Conservation (phyloP, 2,888 invertebrate genomes). For the Sinotaia quadrata region DNA sequence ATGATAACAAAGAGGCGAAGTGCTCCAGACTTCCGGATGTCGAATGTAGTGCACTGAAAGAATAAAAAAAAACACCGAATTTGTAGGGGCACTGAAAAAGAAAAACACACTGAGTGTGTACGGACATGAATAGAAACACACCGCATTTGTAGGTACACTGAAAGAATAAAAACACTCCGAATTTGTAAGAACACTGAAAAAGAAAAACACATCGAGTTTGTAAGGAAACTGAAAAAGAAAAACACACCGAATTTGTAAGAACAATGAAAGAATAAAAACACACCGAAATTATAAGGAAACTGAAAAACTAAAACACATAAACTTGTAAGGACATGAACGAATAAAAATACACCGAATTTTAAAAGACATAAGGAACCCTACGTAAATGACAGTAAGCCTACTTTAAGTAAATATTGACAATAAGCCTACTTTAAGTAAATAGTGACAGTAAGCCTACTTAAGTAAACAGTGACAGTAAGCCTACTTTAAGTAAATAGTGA, state of each 20-base stretch:
- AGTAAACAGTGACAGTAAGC: too few relatives aligned
- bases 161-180: background rate
- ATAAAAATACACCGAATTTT: too few relatives aligned
- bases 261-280: background rate
- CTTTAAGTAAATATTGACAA: too few relatives aligned
- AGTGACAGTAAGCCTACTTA: too few relatives aligned
- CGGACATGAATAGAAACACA: background rate
- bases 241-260: too few relatives aligned
- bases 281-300: background rate
- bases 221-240: background rate
- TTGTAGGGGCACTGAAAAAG: too few relatives aligned
- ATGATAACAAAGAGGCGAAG: constrained; percentile 88
- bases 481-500: too few relatives aligned
- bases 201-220: background rate
- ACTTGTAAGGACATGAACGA: background rate
- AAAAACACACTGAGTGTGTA: too few relatives aligned
- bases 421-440: too few relatives aligned
- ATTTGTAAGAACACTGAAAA: background rate
- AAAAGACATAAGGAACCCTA: too few relatives aligned
- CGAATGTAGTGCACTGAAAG: constrained; percentile 85
- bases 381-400: too few relatives aligned
- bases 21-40: constrained; percentile 87
- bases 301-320: background rate
- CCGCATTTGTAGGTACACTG: background rate
- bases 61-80: too few relatives aligned